Percentiles rank a stretch among this genome's conserved stretches.
Evolutionary conservation across 2,888 invertebrate species (phyloP).

Genomic region (Unio delphinus): DNA sequence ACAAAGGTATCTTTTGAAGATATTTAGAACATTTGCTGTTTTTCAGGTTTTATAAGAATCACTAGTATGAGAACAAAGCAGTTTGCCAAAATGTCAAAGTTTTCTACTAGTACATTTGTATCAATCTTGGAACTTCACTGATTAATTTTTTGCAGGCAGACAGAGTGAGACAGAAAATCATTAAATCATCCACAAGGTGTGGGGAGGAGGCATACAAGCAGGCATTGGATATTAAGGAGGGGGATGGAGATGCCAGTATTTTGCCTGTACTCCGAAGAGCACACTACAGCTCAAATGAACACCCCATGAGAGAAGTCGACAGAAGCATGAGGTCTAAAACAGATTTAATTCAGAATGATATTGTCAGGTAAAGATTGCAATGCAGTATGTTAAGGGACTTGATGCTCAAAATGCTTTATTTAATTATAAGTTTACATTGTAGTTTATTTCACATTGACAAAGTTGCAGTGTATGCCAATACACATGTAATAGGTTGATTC

Average conservation of each 20-base stretch:
- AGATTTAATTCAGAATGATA: conserved; percentile 89
- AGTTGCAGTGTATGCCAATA: too few relatives aligned
- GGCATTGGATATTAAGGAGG: conserved; percentile 78
- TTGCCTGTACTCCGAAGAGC: conserved; percentile 81
- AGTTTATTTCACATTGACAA: too few relatives aligned
- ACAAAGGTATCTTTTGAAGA: too few relatives aligned
- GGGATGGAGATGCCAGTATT: conserved; percentile 75
- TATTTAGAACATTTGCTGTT: too few relatives aligned
- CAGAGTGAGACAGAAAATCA: conserved; percentile 76
- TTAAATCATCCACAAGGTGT: conserved; percentile 78
- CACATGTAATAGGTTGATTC: too few relatives aligned
- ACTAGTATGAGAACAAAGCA: not conserved
- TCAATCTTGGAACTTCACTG: not conserved
- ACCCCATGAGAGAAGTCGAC: conserved; percentile 82
- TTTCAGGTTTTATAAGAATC: too few relatives aligned
- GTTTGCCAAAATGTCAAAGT: not conserved
- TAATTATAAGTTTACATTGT: too few relatives aligned
- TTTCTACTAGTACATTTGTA: not conserved
- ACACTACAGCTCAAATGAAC: conserved; percentile 77
- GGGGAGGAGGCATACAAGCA: conserved; percentile 80
- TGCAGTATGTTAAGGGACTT: too few relatives aligned
- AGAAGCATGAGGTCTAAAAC: conserved; percentile 84
- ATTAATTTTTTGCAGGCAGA: conserved; percentile 76
- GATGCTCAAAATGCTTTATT: too few relatives aligned
- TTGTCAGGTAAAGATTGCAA: conserved; percentile 79